Conservation (phyloP, 2,888 invertebrate species). For the Drosophila barbarae region DNA sequence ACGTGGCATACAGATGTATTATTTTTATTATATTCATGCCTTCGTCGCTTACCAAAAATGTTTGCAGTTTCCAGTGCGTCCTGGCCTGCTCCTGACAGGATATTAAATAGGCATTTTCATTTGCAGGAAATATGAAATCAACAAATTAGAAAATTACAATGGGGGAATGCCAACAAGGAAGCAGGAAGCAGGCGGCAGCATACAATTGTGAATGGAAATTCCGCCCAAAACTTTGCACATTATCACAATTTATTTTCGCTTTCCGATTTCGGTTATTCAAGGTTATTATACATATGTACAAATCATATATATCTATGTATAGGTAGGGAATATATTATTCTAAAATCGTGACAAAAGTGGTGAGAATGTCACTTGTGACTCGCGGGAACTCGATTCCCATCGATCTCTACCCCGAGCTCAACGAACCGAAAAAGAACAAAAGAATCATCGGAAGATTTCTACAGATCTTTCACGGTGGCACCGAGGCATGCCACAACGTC, state of each 20-base stretch:
- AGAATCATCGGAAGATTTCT: conserved; percentile 17
- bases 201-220: conserved; percentile 1
- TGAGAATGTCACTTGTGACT: neutral
- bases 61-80: conserved; percentile 14
- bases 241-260: neutral
- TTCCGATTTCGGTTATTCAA: neutral
- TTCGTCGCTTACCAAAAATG: conserved; percentile 1
- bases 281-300: neutral
- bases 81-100: conserved; percentile 57
- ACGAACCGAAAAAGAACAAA: conserved; percentile 24
- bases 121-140: conserved; percentile 66
- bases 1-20: conserved; percentile 56
- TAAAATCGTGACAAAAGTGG: neutral
- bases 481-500: conserved; percentile 21
- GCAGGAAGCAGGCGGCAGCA: neutral
- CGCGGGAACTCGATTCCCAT: conserved; percentile 14
- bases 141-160: conserved; percentile 60
- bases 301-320: no score
- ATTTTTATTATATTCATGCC: conserved; percentile 44
- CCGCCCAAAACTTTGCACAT: neutral
- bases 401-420: conserved; percentile 6
- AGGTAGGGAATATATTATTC: neutral
- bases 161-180: neutral
- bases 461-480: conserved; percentile 21
- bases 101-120: conserved; percentile 65